phyloP scores from a whole-genome alignment of 2,797 vertebrate genomes.

The Anas acuta region DNA sequence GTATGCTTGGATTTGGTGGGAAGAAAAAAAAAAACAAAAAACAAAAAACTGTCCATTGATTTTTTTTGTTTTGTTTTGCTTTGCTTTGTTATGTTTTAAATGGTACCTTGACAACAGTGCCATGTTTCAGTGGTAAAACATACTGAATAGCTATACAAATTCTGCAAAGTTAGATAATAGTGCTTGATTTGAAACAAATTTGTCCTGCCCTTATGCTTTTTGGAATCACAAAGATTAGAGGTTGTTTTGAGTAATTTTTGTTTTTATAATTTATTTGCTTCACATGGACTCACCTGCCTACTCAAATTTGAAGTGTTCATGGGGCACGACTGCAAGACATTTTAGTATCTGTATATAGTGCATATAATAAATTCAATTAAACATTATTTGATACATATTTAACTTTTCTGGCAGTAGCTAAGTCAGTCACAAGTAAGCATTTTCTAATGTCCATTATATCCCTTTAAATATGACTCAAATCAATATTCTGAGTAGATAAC shows the following conservation, averaged over 20 bases:
- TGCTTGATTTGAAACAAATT: conserved; percentile 69
- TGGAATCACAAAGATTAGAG: conserved; percentile 60
- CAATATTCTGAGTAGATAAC: conserved; percentile 82
- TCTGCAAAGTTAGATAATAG: conserved; percentile 55
- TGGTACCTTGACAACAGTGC: conserved; percentile 71
- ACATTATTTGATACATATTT: conserved; percentile 88
- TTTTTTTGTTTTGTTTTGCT: neutral
- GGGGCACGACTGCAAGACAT: conserved; percentile 79
- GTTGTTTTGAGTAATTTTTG: conserved; percentile 73
- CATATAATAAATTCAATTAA: conserved; percentile 86
- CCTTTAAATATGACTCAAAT: conserved; percentile 83
- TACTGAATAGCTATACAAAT: conserved; percentile 62
- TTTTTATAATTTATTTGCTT: conserved; percentile 82
- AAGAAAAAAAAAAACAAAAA: too few relatives aligned
- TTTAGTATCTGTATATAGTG: conserved; percentile 88
- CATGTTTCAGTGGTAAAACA: conserved; percentile 65
- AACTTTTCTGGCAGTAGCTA: conserved; percentile 83
- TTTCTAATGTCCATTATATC: conserved; percentile 82
- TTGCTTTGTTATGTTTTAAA: conserved; percentile 47
- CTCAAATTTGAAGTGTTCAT: conserved; percentile 74
- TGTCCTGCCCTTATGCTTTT: conserved; percentile 61
- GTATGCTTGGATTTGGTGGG: conserved; percentile 60
- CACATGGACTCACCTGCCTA: conserved; percentile 76
- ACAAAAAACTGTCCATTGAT: neutral
- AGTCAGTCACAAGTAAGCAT: conserved; percentile 80